Evolutionary conservation across 1,140 invertebrate species (phyloP), one percentile per base, ranked within the genome.

Genomic region (Drosophila kanapiae): DNA sequence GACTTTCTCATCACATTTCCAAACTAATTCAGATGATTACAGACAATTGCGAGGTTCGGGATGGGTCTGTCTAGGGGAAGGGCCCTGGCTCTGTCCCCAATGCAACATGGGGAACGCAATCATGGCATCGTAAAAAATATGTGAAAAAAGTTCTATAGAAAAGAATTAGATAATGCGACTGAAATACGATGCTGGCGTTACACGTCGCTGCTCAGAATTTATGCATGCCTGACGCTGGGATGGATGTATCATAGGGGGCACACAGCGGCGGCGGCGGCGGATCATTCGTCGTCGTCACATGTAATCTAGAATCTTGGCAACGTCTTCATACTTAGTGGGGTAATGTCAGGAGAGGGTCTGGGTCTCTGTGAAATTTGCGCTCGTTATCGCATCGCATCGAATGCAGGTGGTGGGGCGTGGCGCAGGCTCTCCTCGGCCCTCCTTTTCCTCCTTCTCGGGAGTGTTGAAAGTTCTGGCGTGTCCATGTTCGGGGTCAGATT

Each of bases 401-500:
- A 59, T 23, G 59, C 59, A 53, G 40, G 67, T 70, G 69, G 40
- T 58, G 42, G 65, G 33, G 70, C 57, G 71, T 67, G 62, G 62
- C 62, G 60, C 16, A 1, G 29, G 13, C 53, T 16, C 43, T 16
- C 18, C 40, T 18, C 11, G 13, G n/a, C 10, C n/a, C 31, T 37
- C 33, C 11, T n/a, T 13, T 14, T 23, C 54, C 48, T 54, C 54
- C 64, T 62, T 13, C 40, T 67, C 54, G 67, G 63, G 85, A 90
- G 84, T 88, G 84, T 88, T 88, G 84, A 88, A 88, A 88, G 80
- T 84, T 88, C 85, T 88, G 84, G 84, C 84, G 81, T 88, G 84
- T 88, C 84, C 84, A 88, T 88, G 84, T 90, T 90, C 83, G 84
- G 85, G 84, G 84, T 88, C 84, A 88, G 84, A 88, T 88, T 88